Conservation (phyloP, 2,797 vertebrate genomes). For the Fistularia tabacaria region DNA sequence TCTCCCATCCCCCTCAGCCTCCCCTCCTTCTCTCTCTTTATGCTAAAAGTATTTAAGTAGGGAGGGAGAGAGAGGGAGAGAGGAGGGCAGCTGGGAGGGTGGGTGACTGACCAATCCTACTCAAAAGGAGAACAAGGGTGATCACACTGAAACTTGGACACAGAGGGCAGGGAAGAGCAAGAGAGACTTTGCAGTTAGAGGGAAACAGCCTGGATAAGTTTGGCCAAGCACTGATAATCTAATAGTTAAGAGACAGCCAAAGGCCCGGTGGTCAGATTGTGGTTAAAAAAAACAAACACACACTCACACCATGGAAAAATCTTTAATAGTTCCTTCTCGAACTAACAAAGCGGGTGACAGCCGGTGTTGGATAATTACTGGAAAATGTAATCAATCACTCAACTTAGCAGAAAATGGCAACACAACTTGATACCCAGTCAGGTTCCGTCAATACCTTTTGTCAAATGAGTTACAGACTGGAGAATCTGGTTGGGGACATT, state of each 20-base stretch:
- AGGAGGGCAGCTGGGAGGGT: conserved; percentile 49
- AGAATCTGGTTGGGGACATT: no score
- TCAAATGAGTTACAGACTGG: no score
- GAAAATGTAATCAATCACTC: no score
- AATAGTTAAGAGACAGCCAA: conserved; percentile 4
- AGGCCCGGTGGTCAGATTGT: conserved; percentile 34
- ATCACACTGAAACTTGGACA: conserved; percentile 40
- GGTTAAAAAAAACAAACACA: conserved; percentile 6
- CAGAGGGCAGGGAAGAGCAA: conserved; percentile 21
- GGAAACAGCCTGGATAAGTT: conserved; percentile 37
- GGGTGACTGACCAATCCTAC: conserved; percentile 65
- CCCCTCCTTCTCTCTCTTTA: conserved; percentile 67
- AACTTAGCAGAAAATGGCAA: no score
- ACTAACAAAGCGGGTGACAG: no score
- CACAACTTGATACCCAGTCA: no score
- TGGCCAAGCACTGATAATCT: conserved; percentile 38
- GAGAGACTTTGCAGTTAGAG: conserved; percentile 36
- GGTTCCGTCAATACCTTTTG: no score
- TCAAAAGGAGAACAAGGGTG: conserved; percentile 45
- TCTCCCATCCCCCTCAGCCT: conserved; percentile 69
- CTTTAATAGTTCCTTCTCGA: no score
- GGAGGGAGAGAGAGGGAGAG: conserved; percentile 48
- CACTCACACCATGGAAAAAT: no score
- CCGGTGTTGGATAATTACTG: no score
- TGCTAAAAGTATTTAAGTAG: conserved; percentile 80